Percentiles rank a stretch among this genome's conserved stretches.
These are phyloP conservation scores for Alfaro cultratus DNA, from an alignment of 2,797 vertebrate genomes.

Conservation along the genomic window DNA sequence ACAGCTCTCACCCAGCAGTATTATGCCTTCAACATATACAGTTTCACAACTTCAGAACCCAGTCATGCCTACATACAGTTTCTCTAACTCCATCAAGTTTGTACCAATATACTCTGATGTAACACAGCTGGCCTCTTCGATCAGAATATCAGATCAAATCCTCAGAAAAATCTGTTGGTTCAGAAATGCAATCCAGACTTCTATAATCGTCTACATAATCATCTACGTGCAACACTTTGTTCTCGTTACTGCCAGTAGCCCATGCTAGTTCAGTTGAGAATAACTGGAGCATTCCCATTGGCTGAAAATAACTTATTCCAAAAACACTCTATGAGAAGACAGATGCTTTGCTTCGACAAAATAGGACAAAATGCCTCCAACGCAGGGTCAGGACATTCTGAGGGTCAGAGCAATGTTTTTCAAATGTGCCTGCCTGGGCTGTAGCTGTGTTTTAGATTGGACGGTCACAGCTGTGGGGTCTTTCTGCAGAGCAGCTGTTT, in stretches of 20 bases:
- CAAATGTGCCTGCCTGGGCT: constrained; percentile 70
- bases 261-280: constrained; percentile 5
- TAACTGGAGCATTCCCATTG: constrained; percentile 18
- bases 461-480: constrained; percentile 58
- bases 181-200: neutral
- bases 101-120: neutral
- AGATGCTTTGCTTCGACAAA: constrained; percentile 56
- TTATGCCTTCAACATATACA: constrained; percentile 49
- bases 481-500: constrained; percentile 77
- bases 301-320: constrained; percentile 57
- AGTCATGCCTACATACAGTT: constrained; percentile 11
- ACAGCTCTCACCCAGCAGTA: constrained; percentile 63
- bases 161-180: neutral
- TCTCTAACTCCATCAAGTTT: neutral
- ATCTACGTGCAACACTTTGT: neutral
- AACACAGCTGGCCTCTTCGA: neutral
- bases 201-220: neutral
- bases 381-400: constrained; percentile 56
- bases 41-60: constrained; percentile 36
- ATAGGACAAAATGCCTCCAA: constrained; percentile 57
- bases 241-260: neutral
- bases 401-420: constrained; percentile 74
- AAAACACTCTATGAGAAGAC: constrained; percentile 42
- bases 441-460: constrained; percentile 36
- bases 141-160: constrained; percentile 2